Evolutionary conservation across 2,113 vertebrate genomes (phyloP).

Genomic region (Rostratula benghalensis): DNA sequence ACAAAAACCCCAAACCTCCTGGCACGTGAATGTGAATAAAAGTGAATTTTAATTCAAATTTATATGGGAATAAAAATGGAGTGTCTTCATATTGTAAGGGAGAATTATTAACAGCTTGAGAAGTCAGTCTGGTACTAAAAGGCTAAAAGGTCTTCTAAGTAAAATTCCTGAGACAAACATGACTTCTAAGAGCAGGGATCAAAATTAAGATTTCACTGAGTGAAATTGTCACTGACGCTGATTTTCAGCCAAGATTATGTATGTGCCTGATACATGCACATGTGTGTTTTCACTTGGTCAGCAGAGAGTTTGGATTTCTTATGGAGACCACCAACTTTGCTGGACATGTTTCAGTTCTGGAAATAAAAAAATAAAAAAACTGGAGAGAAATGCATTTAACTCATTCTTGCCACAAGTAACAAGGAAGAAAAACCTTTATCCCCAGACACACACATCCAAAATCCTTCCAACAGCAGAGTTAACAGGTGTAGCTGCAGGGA

Average conservation of each 20-base stretch:
- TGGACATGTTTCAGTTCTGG: conserved; percentile 56
- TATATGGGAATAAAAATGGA: background rate
- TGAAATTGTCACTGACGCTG: conserved; percentile 63
- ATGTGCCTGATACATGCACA: conserved; percentile 49
- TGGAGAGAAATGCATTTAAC: conserved; percentile 32
- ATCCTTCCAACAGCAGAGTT: background rate
- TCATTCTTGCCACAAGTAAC: conserved; percentile 28
- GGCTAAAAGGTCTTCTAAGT: background rate
- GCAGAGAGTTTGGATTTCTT: conserved; percentile 69
- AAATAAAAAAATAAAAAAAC: background rate
- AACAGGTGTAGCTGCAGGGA: background rate
- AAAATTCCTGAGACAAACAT: conserved; percentile 29
- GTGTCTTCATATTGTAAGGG: background rate
- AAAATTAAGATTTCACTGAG: conserved; percentile 54
- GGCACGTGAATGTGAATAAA: background rate
- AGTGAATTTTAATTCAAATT: background rate
- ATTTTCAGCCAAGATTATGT: conserved; percentile 60
- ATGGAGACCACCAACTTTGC: conserved; percentile 69
- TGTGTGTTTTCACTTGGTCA: conserved; percentile 73
- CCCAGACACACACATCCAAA: background rate
- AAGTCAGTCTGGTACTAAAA: background rate
- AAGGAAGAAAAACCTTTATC: background rate
- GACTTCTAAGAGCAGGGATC: conserved; percentile 23
- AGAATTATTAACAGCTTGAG: background rate
- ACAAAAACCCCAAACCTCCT: background rate